Evolutionary conservation across 1,140 invertebrate species (phyloP).

Genomic region (Lanistes nyassanus): DNA sequence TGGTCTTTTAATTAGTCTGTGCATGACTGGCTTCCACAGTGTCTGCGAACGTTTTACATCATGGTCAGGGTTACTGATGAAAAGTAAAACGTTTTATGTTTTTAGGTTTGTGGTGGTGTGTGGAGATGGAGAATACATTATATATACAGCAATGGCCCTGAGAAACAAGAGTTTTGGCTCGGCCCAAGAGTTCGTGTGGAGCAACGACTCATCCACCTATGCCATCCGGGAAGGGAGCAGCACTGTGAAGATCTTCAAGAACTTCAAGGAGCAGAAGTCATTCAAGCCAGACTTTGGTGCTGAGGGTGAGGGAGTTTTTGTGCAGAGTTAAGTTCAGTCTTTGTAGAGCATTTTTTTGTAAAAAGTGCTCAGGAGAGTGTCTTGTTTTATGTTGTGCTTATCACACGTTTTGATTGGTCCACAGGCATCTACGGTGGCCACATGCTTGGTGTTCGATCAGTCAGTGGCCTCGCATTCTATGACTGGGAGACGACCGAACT

Average conservation of each 20-base stretch:
- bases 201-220: constrained; percentile 94
- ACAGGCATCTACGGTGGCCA: constrained; percentile 94
- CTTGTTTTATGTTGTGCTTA: background rate
- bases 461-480: constrained; percentile 93
- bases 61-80: no score
- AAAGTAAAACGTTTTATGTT: background rate
- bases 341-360: background rate
- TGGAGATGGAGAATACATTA: constrained; percentile 99
- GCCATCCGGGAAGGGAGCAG: constrained; percentile 90
- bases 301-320: constrained; percentile 76
- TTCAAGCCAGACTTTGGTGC: constrained; percentile 97
- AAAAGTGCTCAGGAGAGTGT: background rate
- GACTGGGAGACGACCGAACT: constrained; percentile 97
- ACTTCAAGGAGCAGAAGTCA: constrained; percentile 96
- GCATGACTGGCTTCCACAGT: no score
- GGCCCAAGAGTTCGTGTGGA: constrained; percentile 99
- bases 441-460: constrained; percentile 93
- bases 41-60: no score
- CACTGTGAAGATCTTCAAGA: constrained; percentile 95
- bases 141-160: constrained; percentile 98
- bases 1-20: no score
- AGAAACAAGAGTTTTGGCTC: constrained; percentile 98
- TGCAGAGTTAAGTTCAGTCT: background rate
- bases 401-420: constrained; percentile 40
- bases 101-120: constrained; percentile 96